Evolutionary conservation across 2,797 vertebrate genomes (phyloP).

Genomic region (Anguilla obscura): DNA sequence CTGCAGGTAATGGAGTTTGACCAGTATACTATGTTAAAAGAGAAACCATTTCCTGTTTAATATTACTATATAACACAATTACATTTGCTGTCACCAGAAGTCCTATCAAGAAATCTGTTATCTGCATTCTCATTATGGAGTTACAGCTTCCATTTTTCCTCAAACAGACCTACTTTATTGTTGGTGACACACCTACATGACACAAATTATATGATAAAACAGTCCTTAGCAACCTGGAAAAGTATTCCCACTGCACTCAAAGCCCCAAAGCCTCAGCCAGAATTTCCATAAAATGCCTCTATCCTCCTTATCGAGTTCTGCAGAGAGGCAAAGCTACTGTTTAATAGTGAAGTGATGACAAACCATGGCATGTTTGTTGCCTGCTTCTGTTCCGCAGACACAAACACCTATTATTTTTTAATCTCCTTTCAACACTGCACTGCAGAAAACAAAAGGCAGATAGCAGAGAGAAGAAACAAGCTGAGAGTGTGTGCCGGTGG

Average conservation of each 20-base stretch:
- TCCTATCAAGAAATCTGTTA: background rate
- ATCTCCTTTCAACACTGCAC: slow-evolving; percentile 56
- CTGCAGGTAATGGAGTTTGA: background rate
- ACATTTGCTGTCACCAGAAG: background rate
- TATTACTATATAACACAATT: background rate
- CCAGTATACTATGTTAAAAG: background rate
- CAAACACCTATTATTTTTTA: slow-evolving; percentile 61
- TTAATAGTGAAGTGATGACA: background rate
- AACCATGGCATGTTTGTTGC: slow-evolving; percentile 46
- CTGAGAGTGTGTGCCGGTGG: slow-evolving; percentile 47
- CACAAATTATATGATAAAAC: slow-evolving; percentile 10
- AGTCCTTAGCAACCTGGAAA: background rate
- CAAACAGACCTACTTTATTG: background rate
- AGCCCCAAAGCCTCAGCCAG: background rate
- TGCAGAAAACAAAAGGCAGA: slow-evolving; percentile 60
- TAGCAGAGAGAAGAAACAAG: slow-evolving; percentile 38
- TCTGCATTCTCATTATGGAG: slow-evolving; percentile 3
- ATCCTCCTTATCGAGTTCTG: slow-evolving; percentile 48
- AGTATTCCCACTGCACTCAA: background rate
- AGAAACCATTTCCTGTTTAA: background rate
- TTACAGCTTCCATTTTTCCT: background rate
- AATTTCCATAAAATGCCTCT: background rate
- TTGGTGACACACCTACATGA: slow-evolving; percentile 12
- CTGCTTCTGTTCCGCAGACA: slow-evolving; percentile 53
- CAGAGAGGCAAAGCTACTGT: slow-evolving; percentile 48